Conservation (phyloP, 2,113 vertebrate genomes). For the Myotis lucifugus region DNA sequence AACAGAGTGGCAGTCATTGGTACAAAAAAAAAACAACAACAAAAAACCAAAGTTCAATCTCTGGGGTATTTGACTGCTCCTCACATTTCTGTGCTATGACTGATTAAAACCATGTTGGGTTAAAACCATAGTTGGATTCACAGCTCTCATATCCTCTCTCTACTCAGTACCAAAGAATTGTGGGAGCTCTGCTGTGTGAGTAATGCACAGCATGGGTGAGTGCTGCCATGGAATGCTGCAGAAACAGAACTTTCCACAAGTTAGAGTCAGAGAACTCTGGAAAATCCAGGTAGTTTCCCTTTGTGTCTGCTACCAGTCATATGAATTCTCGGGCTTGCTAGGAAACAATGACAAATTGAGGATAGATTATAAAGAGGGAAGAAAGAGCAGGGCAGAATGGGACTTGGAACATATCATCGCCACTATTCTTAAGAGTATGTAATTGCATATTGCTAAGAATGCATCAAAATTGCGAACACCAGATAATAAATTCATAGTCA, state of each 20-base stretch:
- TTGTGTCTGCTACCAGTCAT: background rate
- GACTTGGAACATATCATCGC: background rate
- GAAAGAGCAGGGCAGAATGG: background rate
- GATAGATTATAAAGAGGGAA: background rate
- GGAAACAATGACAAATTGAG: background rate
- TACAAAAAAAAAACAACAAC: background rate
- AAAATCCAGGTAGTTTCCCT: background rate
- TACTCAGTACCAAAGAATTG: background rate
- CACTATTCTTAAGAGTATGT: background rate
- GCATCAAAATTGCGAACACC: background rate
- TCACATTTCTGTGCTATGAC: background rate
- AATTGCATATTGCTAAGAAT: background rate
- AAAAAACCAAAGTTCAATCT: conserved; percentile 5
- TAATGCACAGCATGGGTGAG: background rate
- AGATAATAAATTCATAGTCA: background rate
- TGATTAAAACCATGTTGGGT: background rate
- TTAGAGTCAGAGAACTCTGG: background rate
- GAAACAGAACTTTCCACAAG: background rate
- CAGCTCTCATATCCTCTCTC: background rate
- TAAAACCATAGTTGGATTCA: background rate
- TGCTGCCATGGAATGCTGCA: background rate
- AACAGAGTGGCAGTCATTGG: background rate
- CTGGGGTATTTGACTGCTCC: background rate
- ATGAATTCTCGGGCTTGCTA: background rate
- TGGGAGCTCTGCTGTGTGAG: background rate